phyloP scores from a whole-genome alignment of 1,140 invertebrate species.

The Calosoma granatense region DNA sequence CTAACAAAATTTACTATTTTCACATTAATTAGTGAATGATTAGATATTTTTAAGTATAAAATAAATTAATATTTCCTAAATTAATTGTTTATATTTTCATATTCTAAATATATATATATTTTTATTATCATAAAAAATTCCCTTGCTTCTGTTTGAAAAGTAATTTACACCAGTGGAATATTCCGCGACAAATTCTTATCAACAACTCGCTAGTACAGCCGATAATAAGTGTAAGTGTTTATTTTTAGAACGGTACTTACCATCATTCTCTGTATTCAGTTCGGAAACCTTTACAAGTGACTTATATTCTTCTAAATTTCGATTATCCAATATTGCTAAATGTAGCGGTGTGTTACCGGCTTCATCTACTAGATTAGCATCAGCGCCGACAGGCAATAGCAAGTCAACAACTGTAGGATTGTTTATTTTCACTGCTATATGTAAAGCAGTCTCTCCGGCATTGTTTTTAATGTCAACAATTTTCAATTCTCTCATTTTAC shows the following conservation, averaged over 20 bases:
- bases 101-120: no score
- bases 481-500: conserved; percentile 26
- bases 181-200: neutral
- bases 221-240: no score
- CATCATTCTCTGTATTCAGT: conserved; percentile 31
- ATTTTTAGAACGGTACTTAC: conserved; percentile 17
- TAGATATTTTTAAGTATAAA: no score
- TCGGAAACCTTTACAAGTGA: neutral
- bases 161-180: no score
- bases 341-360: conserved; percentile 42
- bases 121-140: no score
- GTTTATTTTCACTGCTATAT: conserved; percentile 39
- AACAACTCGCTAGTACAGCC: no score
- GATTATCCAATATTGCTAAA: conserved; percentile 35
- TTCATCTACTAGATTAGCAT: conserved; percentile 38
- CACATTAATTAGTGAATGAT: neutral
- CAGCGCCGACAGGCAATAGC: conserved; percentile 33
- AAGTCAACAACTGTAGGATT: conserved; percentile 34
- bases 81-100: no score
- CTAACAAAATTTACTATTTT: conserved; percentile 8
- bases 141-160: no score
- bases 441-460: conserved; percentile 36
- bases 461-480: conserved; percentile 27
- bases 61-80: no score
- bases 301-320: conserved; percentile 16